Conservation (phyloP, 2,113 vertebrate species). For the Hipposideros armiger region DNA sequence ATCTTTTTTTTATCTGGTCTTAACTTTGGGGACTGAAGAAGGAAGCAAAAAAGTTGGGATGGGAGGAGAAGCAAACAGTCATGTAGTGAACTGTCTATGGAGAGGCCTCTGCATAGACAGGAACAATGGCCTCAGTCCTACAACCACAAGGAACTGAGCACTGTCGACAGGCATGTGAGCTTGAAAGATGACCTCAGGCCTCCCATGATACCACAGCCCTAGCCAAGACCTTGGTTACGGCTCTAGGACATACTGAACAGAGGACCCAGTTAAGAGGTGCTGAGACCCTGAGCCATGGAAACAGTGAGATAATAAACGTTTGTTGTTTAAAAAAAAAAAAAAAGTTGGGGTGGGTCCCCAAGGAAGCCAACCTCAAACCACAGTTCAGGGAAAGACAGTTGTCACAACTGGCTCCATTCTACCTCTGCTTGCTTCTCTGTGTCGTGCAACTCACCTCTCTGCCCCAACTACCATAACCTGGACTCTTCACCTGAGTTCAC, state of each 20-base stretch:
- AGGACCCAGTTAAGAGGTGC: not conserved
- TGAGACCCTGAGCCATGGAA: not conserved
- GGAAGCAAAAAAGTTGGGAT: not conserved
- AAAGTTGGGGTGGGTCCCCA: not conserved
- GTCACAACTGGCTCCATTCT: fast-evolving
- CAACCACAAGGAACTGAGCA: not conserved
- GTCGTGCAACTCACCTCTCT: not conserved
- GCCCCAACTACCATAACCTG: not conserved
- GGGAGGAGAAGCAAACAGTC: not conserved
- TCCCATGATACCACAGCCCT: not conserved
- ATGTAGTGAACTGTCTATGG: not conserved
- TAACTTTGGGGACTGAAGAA: not conserved
- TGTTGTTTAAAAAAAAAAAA: not conserved
- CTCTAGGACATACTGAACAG: not conserved
- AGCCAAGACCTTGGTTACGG: not conserved
- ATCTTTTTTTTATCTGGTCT: not conserved
- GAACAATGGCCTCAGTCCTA: not conserved
- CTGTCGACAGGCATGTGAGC: too few relatives aligned
- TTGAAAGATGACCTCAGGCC: not conserved
- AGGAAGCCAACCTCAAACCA: not conserved
- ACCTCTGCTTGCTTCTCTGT: not conserved
- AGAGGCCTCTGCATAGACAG: not conserved
- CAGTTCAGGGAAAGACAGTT: not conserved
- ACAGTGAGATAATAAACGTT: not conserved
- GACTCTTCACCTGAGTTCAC: not conserved